Evolutionary conservation across 2,797 vertebrate genomes (phyloP), one percentile per base, ranked within the genome.

Genomic region (Scarus forsteni): DNA sequence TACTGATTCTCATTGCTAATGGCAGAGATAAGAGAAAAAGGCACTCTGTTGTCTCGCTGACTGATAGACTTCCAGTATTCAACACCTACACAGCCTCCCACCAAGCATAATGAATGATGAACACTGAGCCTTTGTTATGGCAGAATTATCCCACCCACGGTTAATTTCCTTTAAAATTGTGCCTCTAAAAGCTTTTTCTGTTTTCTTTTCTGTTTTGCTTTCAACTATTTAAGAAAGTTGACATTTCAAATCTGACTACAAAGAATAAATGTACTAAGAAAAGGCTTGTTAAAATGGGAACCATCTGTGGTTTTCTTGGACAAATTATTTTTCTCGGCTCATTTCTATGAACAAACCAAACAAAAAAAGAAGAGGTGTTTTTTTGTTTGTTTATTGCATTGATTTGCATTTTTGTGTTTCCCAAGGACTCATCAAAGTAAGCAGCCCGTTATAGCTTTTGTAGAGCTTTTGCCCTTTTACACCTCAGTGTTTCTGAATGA

Each of bases 121-220:
- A 42, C 10, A 34, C 61, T 64, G 16, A 67, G 68, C 71, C 68
- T 66, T 60, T 73, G 44, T 73, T 39, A 40, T 34, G 39, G 11
- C 43, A 66, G 39, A 71, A 56, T 65, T 66, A 78, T 76, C 66
- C 57, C 44, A 63, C 58, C 19, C 61, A 45, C 48, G 10, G 16
- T 44, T 66, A 76, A 84, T 85, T 74, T 73, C 42, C 39, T 73
- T 70, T 66, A 65, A 46, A 75, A 72, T 55, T 59, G 45, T 71
- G 35, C 61, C 14, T 77, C 34, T 1, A 61, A 48, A 54, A 19
- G 53, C 46, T 40, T 8, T 11, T 15, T 18, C 35, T 35, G 5
- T 5, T 60, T 75, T 62, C 56, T 51, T 35, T 18, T 39, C 4
- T 27, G 4, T 27, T 27, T 27, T 27, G 27, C 27, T 27, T 27